These are phyloP conservation scores for Phortica okadai DNA, from an alignment of 2,888 invertebrate genomes.

Conservation along the genomic window DNA sequence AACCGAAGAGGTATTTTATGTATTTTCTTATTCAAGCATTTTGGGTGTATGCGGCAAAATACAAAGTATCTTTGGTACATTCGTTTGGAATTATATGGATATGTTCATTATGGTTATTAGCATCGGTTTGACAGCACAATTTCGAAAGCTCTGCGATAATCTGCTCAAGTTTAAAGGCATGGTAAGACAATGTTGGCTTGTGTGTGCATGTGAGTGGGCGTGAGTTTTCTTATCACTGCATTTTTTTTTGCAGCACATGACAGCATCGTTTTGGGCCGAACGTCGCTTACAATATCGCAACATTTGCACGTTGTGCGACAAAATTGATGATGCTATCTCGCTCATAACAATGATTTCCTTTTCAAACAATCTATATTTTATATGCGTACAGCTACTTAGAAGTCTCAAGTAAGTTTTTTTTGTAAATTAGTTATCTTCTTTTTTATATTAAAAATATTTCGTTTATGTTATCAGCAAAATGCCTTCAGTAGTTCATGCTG, in stretches of 20 bases:
- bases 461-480: slow-evolving; percentile 61
- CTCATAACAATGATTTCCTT: slow-evolving; percentile 78
- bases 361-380: slow-evolving; percentile 79
- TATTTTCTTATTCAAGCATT: slow-evolving; percentile 60
- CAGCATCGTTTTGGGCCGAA: slow-evolving; percentile 77
- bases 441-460: not conserved
- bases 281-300: slow-evolving; percentile 78
- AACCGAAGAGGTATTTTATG: slow-evolving; percentile 65
- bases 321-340: slow-evolving; percentile 78
- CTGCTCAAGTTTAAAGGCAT: slow-evolving; percentile 77
- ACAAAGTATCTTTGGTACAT: slow-evolving; percentile 80
- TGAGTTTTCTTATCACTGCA: not conserved
- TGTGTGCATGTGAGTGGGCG: not conserved
- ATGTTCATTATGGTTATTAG: slow-evolving; percentile 85
- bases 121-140: slow-evolving; percentile 82
- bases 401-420: slow-evolving; percentile 76
- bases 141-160: slow-evolving; percentile 80
- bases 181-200: slow-evolving; percentile 68
- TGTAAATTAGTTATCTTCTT: not conserved
- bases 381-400: slow-evolving; percentile 79
- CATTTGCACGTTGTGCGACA: slow-evolving; percentile 77
- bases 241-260: slow-evolving; percentile 61
- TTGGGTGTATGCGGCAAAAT: slow-evolving; percentile 69
- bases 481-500: slow-evolving; percentile 74
- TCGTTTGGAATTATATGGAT: slow-evolving; percentile 86